These are phyloP conservation scores for Diglossa brunneiventris DNA, from an alignment of 2,113 vertebrate species.

Conservation along the genomic window DNA sequence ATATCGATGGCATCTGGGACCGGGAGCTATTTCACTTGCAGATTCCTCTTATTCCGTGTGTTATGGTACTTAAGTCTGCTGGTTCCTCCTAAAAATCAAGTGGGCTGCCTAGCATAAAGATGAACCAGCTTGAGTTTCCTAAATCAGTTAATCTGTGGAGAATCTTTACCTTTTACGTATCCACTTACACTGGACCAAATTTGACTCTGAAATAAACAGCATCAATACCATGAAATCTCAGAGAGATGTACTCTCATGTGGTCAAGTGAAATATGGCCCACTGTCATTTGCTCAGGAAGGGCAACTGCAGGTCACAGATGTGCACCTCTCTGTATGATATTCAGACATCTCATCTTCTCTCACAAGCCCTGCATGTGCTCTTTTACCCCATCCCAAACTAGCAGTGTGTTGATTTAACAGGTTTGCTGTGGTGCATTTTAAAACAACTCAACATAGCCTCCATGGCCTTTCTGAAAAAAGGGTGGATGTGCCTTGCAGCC, in stretches of 20 bases:
- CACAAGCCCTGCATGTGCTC: conserved; percentile 11
- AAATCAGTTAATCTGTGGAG: not conserved
- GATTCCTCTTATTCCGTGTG: not conserved
- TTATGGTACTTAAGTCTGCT: not conserved
- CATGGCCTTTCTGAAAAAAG: not conserved
- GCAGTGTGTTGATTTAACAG: not conserved
- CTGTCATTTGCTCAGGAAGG: not conserved
- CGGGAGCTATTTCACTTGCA: conserved; percentile 10
- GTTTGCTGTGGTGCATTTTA: conserved; percentile 9
- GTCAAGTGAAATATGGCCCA: not conserved
- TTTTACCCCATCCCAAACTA: not conserved
- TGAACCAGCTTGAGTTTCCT: not conserved
- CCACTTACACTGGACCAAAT: conserved; percentile 43
- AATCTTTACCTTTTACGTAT: not conserved
- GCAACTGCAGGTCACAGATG: not conserved
- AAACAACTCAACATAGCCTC: not conserved
- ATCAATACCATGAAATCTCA: not conserved
- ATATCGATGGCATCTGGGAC: not conserved
- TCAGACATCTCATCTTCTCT: not conserved
- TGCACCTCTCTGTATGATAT: not conserved
- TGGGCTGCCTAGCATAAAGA: not conserved
- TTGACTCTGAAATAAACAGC: not conserved
- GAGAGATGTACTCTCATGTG: not conserved
- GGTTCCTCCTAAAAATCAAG: not conserved
- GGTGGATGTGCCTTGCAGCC: not conserved